Percentiles rank a stretch among this genome's conserved stretches.
Evolutionary conservation across 2,797 vertebrate genomes (phyloP).

Genomic region (Pelochelys cantorii): DNA sequence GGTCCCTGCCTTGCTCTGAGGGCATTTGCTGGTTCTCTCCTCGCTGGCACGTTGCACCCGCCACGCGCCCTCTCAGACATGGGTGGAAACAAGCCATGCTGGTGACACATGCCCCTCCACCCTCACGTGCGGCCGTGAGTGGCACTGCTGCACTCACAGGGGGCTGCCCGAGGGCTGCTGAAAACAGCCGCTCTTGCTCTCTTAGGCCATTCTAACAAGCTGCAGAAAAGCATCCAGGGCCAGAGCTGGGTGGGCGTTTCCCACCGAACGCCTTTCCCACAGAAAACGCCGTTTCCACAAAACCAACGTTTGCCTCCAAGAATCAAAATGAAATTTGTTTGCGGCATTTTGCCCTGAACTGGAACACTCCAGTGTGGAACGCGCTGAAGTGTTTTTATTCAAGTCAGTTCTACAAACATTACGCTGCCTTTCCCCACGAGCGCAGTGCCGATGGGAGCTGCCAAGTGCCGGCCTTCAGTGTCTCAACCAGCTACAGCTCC

Average conservation of each 20-base stretch:
- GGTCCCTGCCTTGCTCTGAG: no score
- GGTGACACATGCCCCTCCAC: no score
- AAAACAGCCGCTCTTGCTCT: no score
- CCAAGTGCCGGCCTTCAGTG: no score
- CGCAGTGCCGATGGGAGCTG: background rate
- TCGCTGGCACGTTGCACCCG: no score
- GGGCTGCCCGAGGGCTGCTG: no score
- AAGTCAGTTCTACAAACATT: background rate
- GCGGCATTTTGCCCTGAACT: background rate
- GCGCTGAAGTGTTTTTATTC: background rate
- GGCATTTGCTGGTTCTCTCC: no score
- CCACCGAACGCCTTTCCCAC: background rate
- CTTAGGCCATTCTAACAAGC: background rate
- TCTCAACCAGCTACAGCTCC: no score
- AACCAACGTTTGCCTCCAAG: background rate
- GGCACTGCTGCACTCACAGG: no score
- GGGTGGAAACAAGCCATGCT: no score
- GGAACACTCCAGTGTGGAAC: background rate
- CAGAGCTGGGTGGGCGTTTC: background rate
- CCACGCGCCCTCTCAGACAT: no score
- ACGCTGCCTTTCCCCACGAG: background rate
- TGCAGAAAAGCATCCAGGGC: background rate
- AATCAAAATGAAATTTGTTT: background rate
- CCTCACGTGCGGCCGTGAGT: no score
- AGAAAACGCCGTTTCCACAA: background rate